A percentile compares a stretch with the other conserved stretches of the same genome.
Conservation (phyloP, 1,140 invertebrate genomes). For the Eumeta japonica region DNA sequence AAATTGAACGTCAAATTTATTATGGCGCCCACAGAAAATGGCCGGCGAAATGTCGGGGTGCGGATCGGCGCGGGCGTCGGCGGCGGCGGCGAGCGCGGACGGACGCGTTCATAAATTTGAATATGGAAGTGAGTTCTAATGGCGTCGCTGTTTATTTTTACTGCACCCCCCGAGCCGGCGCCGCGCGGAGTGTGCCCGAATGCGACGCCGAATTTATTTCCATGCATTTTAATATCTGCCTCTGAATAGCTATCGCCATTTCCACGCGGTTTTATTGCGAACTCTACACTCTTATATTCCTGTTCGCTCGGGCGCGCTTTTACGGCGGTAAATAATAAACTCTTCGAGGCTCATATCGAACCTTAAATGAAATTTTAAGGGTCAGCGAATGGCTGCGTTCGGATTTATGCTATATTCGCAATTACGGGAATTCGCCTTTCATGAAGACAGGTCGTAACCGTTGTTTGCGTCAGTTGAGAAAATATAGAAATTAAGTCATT, state of each 20-base stretch:
- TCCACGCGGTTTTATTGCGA: conserved; percentile 52
- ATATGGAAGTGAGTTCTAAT: conserved; percentile 58
- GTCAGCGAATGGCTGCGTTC: too few relatives aligned
- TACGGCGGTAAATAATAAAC: too few relatives aligned
- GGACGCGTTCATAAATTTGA: conserved; percentile 56
- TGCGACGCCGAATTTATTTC: conserved; percentile 57
- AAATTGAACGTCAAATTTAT: conserved; percentile 45
- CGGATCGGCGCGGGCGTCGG: conserved; percentile 5
- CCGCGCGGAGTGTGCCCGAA: conserved; percentile 45
- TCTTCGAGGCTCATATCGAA: too few relatives aligned
- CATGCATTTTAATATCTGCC: conserved; percentile 59
- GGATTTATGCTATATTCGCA: too few relatives aligned
- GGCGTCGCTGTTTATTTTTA: conserved; percentile 57
- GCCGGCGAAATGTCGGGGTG: conserved; percentile 20
- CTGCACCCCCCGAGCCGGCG: conserved; percentile 51
- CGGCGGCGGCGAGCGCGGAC: conserved; percentile 12
- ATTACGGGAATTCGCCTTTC: too few relatives aligned
- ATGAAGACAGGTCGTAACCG: too few relatives aligned
- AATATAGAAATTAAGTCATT: conserved; percentile 50
- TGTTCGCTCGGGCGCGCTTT: conserved; percentile 34
- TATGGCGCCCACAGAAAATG: conserved; percentile 33
- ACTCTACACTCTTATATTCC: conserved; percentile 29
- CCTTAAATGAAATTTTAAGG: too few relatives aligned
- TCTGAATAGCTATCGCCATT: conserved; percentile 54
- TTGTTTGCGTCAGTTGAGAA: too few relatives aligned